Percentiles rank a stretch among this genome's conserved stretches.
These are phyloP conservation scores for Cepaea hortensis DNA, from an alignment of 2,888 invertebrate species.

Conservation along the genomic window DNA sequence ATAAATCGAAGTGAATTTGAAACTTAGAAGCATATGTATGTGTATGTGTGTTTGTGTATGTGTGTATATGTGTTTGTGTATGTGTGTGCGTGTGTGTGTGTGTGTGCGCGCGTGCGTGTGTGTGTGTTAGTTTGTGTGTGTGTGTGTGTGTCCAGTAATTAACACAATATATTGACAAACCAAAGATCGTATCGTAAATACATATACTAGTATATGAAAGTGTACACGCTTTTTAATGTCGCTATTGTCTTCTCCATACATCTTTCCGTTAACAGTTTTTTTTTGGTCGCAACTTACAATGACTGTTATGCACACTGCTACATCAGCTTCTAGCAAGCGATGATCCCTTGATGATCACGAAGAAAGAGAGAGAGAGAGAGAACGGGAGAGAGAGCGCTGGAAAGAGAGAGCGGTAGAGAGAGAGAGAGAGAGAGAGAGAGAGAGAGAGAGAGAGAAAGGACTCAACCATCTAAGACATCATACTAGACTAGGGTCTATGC, in stretches of 20 bases:
- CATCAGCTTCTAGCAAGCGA: no score
- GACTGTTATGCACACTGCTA: no score
- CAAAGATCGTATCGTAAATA: background rate
- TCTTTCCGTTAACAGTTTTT: background rate
- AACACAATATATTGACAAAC: background rate
- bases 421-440: no score
- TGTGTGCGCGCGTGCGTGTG: background rate
- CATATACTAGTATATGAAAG: background rate
- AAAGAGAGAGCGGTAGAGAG: no score
- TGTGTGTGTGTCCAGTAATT: background rate
- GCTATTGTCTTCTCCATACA: background rate
- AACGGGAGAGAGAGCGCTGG: no score
- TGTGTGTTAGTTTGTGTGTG: background rate
- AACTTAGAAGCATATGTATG: constrained; percentile 3
- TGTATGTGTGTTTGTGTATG: background rate
- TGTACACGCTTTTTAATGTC: background rate
- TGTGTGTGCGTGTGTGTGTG: constrained; percentile 34
- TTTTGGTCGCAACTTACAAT: no score
- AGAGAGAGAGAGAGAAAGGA: no score
- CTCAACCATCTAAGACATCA: no score
- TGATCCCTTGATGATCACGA: no score
- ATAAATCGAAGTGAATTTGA: no score
- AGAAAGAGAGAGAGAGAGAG: no score
- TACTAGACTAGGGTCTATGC: no score
- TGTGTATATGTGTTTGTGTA: background rate